Base-by-base conservation (phyloP, 2,113 vertebrate species). In the Ammodytes dubius region DNA sequence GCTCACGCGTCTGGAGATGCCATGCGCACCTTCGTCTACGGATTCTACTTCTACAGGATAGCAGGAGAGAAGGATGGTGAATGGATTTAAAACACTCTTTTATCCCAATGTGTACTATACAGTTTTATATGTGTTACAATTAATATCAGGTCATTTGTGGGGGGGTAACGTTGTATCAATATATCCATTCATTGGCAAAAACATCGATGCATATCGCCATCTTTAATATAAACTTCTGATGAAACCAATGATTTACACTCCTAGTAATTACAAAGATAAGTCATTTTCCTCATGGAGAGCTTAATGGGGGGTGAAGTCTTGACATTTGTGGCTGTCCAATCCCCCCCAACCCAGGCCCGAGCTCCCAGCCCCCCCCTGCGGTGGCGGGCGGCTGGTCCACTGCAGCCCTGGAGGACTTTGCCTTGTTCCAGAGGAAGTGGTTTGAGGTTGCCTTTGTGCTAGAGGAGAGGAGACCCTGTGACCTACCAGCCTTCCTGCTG, bases 41-140 rank as follows among this genome's bases (percentile, higher is more conserved):
- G 98, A 37, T 99, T 99, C 95, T 99, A 99, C 92, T 97, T 99
- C 93, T 99, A 99, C 95, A 96, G 96, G 91, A 97, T 99, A 4
- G 95, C 95, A 1, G 90, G 92, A 60, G 97, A 99, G 86, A 97
- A 95, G 81, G 98, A 99, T 12, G 91, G 94, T n/a, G 95, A 98
- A 27, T 74, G 39, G 65, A 52, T 40, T 43, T 7, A 45, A 4
- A n/a, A 39, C n/a, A 5, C 2, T 67, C n/a, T 64, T 63, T 70
- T 14, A n/a, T 46, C 13, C 53, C 5, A 4, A 7, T 37, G 0
- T 42, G 12, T 58, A 27, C 27, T 27, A 5, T 13, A 6, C 47
- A 5, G 4, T 66, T 69, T 52, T 42, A 52, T 40, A 5, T 61
- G 43, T 67, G 7, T 17, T 15, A 2, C 27, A 77, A 19, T 11